Percentiles rank a stretch among this genome's conserved stretches.
phyloP scores from a whole-genome alignment of 2,113 vertebrate genomes.

The Nesospiza acunhae region DNA sequence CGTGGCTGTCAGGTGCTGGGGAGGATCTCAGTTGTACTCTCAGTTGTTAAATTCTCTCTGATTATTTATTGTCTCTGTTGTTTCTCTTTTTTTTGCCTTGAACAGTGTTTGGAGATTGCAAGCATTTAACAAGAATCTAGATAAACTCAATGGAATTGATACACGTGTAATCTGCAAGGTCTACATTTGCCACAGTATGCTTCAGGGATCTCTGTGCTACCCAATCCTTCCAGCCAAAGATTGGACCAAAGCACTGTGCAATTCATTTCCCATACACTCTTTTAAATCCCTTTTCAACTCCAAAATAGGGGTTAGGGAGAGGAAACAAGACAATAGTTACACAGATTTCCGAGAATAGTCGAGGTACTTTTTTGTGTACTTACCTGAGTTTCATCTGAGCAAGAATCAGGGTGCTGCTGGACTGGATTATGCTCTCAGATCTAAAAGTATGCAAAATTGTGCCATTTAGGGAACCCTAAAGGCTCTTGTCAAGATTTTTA shows the following conservation, averaged over 20 bases:
- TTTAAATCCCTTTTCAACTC: background rate
- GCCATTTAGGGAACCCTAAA: background rate
- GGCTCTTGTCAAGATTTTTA: background rate
- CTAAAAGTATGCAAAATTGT: background rate
- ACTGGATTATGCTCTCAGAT: background rate
- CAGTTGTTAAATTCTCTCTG: background rate
- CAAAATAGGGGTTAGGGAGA: background rate
- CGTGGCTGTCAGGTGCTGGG: rapidly evolving
- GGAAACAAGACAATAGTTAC: background rate
- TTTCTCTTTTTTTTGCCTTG: background rate
- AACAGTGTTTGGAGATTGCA: background rate
- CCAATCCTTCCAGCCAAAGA: background rate
- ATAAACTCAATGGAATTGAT: background rate
- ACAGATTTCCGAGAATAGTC: background rate
- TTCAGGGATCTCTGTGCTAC: background rate
- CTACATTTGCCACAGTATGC: background rate
- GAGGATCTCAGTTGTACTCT: background rate
- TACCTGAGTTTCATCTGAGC: background rate
- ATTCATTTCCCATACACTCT: background rate
- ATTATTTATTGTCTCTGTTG: background rate
- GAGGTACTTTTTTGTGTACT: background rate
- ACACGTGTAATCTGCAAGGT: background rate
- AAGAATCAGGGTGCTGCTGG: background rate
- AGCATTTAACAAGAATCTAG: background rate
- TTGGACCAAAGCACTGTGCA: background rate